Evolutionary conservation across 2,113 vertebrate species (phyloP).

Genomic region (Leptodactylus fuscus): DNA sequence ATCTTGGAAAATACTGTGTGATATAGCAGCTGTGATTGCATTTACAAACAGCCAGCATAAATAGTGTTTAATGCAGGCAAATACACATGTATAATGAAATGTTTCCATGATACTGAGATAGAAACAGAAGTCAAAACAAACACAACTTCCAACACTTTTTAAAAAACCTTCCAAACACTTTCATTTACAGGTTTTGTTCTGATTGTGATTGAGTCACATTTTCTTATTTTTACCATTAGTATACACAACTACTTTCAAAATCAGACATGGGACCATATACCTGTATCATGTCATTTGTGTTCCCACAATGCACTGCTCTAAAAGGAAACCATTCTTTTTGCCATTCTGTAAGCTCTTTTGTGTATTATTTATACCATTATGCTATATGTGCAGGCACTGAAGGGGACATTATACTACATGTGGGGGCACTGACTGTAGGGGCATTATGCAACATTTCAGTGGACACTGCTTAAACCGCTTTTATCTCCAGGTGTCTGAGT

Average conservation of each 20-base stretch:
- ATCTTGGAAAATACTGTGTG: neutral
- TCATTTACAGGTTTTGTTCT: neutral
- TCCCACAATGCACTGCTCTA: neutral
- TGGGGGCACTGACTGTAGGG: too few species aligned
- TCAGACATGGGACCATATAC: neutral
- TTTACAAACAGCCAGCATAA: conserved; percentile 1
- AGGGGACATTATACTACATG: too few species aligned
- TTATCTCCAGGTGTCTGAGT: too few species aligned
- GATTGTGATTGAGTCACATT: neutral
- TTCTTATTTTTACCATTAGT: neutral
- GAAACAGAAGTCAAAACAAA: neutral
- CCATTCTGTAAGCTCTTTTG: too few species aligned
- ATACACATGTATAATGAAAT: neutral
- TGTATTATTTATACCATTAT: too few species aligned
- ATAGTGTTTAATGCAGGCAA: neutral
- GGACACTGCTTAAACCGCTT: too few species aligned
- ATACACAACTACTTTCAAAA: neutral
- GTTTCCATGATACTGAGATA: neutral
- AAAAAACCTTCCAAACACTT: neutral
- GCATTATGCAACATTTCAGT: too few species aligned
- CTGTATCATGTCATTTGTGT: neutral
- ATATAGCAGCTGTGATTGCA: conserved; percentile 12
- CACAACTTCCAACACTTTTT: neutral
- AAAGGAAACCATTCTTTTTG: too few species aligned
- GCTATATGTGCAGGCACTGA: too few species aligned